These are phyloP conservation scores for Spinus pinus DNA, from an alignment of 2,797 vertebrate genomes.

Conservation along the genomic window DNA sequence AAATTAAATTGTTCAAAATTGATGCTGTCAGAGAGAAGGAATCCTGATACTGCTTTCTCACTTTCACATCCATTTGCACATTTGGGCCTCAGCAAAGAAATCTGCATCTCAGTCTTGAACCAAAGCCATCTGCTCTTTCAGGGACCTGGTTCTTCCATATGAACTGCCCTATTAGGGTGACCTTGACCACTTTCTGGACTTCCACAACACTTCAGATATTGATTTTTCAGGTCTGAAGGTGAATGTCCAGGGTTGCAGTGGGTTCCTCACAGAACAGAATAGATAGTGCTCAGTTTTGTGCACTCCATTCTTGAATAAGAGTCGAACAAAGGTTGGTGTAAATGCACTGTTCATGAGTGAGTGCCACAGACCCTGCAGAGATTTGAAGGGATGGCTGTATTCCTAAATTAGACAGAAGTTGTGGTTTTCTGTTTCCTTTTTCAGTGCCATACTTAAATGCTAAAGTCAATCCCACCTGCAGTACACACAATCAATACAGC, in stretches of 20 bases:
- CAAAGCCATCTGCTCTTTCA: background rate
- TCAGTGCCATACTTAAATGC: background rate
- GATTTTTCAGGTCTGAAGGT: background rate
- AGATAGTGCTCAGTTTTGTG: background rate
- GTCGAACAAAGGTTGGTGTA: fast-evolving
- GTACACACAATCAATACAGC: background rate
- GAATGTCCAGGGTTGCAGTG: background rate
- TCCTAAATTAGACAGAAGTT: background rate
- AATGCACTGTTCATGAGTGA: fast-evolving
- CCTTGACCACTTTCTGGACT: background rate
- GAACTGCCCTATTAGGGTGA: background rate
- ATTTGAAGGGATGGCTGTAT: background rate
- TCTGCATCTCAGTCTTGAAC: background rate
- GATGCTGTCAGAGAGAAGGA: background rate
- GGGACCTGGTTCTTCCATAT: background rate
- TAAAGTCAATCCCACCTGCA: background rate
- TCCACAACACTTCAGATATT: background rate
- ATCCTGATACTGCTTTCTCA: background rate
- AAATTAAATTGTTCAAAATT: background rate
- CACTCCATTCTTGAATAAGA: background rate
- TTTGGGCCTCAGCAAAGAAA: background rate
- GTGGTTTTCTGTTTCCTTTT: background rate
- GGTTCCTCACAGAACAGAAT: background rate
- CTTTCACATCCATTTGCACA: background rate
- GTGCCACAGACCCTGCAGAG: background rate